These are phyloP conservation scores for Malacoctenus gilli DNA, from an alignment of 2,797 vertebrate genomes.

Conservation along the genomic window DNA sequence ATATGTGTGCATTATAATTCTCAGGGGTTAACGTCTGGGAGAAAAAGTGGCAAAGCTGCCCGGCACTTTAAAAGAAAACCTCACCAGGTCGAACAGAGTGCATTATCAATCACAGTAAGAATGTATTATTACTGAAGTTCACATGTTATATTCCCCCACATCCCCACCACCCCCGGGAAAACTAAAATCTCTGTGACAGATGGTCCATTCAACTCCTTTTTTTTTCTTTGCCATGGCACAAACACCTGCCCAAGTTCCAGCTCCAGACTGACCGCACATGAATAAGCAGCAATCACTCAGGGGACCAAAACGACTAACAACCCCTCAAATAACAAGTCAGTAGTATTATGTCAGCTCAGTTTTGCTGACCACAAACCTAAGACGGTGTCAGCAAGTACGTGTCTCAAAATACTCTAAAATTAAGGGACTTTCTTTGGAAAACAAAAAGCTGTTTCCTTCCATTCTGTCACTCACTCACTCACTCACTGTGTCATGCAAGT, in stretches of 20 bases:
- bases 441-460: too few relatives aligned
- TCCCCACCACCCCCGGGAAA: constrained; percentile 33
- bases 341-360: neutral
- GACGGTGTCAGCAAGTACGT: too few relatives aligned
- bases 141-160: constrained; percentile 41
- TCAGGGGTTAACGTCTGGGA: constrained; percentile 10
- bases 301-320: neutral
- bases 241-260: constrained; percentile 23
- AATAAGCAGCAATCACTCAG: constrained; percentile 3
- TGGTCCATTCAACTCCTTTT: constrained; percentile 37
- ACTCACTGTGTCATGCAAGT: too few relatives aligned
- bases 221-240: constrained; percentile 21
- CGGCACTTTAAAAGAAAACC: too few relatives aligned
- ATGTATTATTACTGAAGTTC: constrained; percentile 44
- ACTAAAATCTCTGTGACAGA: constrained; percentile 51
- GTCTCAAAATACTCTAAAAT: too few relatives aligned
- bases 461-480: too few relatives aligned
- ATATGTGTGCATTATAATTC: constrained; percentile 25
- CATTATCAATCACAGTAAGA: constrained; percentile 50
- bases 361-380: too few relatives aligned
- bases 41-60: too few relatives aligned
- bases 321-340: neutral
- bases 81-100: constrained; percentile 23
- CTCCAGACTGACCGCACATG: constrained; percentile 30
- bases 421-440: too few relatives aligned